Percentiles rank a stretch among this genome's conserved stretches.
phyloP scores from a whole-genome alignment of 2,888 invertebrate species.

The Spisula subtruncata region DNA sequence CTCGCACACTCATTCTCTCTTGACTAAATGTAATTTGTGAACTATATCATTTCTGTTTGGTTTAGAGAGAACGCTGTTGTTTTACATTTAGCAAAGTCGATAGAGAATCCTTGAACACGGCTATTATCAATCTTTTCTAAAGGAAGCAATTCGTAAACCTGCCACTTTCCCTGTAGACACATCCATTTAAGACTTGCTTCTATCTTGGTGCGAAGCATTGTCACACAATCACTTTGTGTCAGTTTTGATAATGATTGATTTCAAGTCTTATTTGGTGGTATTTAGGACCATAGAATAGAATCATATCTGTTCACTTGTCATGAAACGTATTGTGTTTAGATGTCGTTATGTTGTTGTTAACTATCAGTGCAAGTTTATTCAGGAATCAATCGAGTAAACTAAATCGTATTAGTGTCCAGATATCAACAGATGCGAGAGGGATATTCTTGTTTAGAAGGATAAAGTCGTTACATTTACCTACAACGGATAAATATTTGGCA shows the following conservation, averaged over 20 bases:
- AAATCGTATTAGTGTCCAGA: no score
- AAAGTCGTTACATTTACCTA: no score
- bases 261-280: constrained; percentile 10
- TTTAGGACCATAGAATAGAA: neutral
- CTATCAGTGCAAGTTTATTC: no score
- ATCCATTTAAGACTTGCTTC: constrained; percentile 13
- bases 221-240: neutral
- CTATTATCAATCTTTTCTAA: constrained; percentile 4
- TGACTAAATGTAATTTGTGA: constrained; percentile 4
- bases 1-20: neutral
- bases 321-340: no score
- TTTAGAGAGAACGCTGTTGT: neutral
- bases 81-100: constrained; percentile 4
- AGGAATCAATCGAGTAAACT: no score
- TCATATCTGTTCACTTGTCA: neutral
- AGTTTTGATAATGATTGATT: constrained; percentile 6
- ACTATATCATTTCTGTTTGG: constrained; percentile 8
- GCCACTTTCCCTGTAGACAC: neutral
- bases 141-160: constrained; percentile 7
- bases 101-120: neutral
- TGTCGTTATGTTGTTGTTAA: no score
- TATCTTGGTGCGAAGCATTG: neutral
- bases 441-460: no score
- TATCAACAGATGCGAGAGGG: no score
- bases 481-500: no score